Conservation (phyloP, 2,113 vertebrate species). For the Charadrius vociferus region DNA sequence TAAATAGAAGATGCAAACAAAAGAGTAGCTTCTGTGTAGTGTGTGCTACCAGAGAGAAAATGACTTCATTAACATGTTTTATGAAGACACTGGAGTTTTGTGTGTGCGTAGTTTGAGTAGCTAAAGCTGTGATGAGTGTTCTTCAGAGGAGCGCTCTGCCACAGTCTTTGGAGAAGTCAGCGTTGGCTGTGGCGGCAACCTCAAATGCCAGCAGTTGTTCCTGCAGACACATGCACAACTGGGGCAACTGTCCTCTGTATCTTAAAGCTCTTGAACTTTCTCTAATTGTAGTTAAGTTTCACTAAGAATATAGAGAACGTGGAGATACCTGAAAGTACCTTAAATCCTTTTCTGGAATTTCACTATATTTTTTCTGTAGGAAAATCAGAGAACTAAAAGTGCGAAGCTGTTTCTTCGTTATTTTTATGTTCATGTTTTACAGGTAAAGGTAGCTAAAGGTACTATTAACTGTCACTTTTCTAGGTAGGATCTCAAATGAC, state of each 20-base stretch:
- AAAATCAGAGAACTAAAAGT: not conserved
- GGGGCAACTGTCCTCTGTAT: not conserved
- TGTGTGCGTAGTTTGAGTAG: not conserved
- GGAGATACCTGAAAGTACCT: not conserved
- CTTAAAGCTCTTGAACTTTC: not conserved
- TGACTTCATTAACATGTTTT: not conserved
- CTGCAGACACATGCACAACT: not conserved
- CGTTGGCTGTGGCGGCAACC: accelerated
- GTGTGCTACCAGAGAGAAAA: not conserved
- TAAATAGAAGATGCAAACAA: no score
- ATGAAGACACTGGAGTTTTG: not conserved
- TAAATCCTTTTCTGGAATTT: not conserved
- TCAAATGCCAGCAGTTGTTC: not conserved
- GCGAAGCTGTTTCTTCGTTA: not conserved
- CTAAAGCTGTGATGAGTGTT: not conserved
- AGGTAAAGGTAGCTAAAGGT: not conserved
- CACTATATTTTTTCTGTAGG: not conserved
- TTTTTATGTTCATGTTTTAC: not conserved
- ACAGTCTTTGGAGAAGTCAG: not conserved
- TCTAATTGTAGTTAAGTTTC: not conserved
- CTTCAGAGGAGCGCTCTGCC: not conserved
- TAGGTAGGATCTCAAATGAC: not conserved
- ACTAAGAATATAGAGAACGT: not conserved
- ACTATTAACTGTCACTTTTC: not conserved
- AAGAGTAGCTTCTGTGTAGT: not conserved